A percentile compares a stretch with the other conserved stretches of the same genome.
Conservation (phyloP, 64 coral and sea anemone species). For the Orbicella faveolata region DNA sequence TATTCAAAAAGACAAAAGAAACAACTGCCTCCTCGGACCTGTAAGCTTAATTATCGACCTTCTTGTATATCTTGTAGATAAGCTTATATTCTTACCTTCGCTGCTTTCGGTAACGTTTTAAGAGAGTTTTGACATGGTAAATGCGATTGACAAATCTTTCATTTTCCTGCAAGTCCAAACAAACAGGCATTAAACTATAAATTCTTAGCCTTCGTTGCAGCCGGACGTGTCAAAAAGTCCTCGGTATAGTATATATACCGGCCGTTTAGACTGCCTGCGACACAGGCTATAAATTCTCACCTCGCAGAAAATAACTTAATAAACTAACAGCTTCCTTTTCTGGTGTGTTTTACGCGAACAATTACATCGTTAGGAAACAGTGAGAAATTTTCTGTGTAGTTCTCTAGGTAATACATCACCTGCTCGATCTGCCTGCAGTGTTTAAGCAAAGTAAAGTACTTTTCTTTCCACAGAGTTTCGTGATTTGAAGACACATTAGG, state of each 20-base stretch:
- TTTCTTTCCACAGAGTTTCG: conserved; percentile 63
- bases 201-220: background rate
- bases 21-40: too few relatives aligned
- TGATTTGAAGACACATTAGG: background rate
- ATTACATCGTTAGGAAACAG: too few relatives aligned
- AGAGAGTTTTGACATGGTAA: conserved; percentile 58
- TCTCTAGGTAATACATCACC: conserved; percentile 13
- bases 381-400: background rate
- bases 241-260: background rate
- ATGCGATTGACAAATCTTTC: conserved; percentile 66
- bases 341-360: too few relatives aligned
- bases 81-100: conserved; percentile 44
- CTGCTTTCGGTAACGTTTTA: conserved; percentile 60
- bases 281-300: background rate
- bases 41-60: too few relatives aligned
- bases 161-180: conserved; percentile 50
- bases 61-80: too few relatives aligned
- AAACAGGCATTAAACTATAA: background rate
- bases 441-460: conserved; percentile 64
- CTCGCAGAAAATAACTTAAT: background rate
- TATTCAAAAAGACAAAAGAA: too few relatives aligned
- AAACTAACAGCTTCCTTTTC: too few relatives aligned
- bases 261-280: background rate
- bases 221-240: too few relatives aligned
- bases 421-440: conserved; percentile 57